Conservation (phyloP, 2,888 invertebrate species). For the Myopa tessellatipennis region DNA sequence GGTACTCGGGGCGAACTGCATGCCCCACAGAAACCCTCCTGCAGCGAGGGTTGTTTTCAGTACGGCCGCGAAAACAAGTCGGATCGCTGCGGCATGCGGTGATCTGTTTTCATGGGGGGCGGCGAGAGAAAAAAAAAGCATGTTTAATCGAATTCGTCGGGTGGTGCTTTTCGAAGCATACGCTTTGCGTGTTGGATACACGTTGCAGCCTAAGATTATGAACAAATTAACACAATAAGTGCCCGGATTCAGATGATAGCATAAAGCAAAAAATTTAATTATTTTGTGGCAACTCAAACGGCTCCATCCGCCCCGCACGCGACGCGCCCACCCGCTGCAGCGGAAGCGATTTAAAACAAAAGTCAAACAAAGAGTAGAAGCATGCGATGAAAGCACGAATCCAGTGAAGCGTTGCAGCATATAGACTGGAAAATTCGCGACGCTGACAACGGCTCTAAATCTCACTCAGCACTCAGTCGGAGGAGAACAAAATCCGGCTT, state of each 20-base stretch:
- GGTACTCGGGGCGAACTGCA: no score
- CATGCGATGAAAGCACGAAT: conserved; percentile 23
- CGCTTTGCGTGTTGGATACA: no score
- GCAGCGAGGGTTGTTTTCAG: no score
- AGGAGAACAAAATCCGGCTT: conserved; percentile 26
- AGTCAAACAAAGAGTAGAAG: conserved; percentile 19
- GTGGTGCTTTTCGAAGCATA: no score
- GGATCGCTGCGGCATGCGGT: no score
- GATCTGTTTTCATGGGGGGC: no score
- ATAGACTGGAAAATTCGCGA: conserved; percentile 45
- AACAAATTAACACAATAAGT: conserved; percentile 6
- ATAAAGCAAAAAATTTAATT: background rate
- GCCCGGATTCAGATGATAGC: background rate
- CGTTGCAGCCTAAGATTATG: conserved; percentile 6
- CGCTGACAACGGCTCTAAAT: conserved; percentile 13
- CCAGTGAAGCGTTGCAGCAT: conserved; percentile 43
- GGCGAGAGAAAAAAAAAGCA: no score
- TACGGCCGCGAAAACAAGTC: no score
- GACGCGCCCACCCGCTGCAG: background rate
- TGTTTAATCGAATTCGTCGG: no score
- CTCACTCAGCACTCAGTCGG: background rate
- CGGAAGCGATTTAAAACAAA: conserved; percentile 24
- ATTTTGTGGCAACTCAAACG: background rate
- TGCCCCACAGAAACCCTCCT: no score
- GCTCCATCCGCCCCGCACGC: background rate